Evolutionary conservation across 1,140 invertebrate genomes (phyloP).

Genomic region (Globodera ellingtonae): DNA sequence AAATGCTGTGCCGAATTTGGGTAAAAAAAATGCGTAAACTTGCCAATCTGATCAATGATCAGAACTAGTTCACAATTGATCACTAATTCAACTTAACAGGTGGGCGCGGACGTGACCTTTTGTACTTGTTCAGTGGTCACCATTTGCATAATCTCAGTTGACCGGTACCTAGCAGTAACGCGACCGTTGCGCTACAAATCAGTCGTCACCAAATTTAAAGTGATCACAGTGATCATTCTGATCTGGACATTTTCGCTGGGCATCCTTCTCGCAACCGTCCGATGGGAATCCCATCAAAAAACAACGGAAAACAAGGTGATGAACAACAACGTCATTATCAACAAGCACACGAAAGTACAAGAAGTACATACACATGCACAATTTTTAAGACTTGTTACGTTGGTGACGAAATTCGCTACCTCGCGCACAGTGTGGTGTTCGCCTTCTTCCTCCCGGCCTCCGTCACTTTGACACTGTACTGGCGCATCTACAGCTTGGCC

Average conservation of each 20-base stretch:
- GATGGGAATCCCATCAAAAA: constrained; percentile 48
- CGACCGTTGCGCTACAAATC: constrained; percentile 68
- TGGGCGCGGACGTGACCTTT: constrained; percentile 69
- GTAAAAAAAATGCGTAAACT: constrained; percentile 33
- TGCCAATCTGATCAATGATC: background rate
- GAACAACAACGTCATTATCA: background rate
- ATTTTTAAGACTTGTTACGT: constrained; percentile 60
- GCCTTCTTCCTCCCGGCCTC: constrained; percentile 63
- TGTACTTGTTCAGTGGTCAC: constrained; percentile 70
- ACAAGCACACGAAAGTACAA: background rate
- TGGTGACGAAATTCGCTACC: constrained; percentile 64
- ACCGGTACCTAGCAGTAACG: constrained; percentile 70
- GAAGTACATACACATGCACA: constrained; percentile 8
- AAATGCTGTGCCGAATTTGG: constrained; percentile 69
- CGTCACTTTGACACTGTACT: constrained; percentile 63
- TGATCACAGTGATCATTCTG: constrained; percentile 57
- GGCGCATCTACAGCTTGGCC: constrained; percentile 62
- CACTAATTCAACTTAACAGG: background rate
- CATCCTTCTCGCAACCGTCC: constrained; percentile 60
- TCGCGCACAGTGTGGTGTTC: constrained; percentile 63
- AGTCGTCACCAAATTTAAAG: constrained; percentile 66
- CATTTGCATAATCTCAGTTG: constrained; percentile 69
- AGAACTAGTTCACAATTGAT: too few species aligned
- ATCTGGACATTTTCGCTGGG: constrained; percentile 82
- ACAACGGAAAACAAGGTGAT: constrained; percentile 9